A percentile compares a stretch with the other conserved stretches of the same genome.
Evolutionary conservation across 2,113 vertebrate species (phyloP).

Genomic region (Vulpes lagopus): DNA sequence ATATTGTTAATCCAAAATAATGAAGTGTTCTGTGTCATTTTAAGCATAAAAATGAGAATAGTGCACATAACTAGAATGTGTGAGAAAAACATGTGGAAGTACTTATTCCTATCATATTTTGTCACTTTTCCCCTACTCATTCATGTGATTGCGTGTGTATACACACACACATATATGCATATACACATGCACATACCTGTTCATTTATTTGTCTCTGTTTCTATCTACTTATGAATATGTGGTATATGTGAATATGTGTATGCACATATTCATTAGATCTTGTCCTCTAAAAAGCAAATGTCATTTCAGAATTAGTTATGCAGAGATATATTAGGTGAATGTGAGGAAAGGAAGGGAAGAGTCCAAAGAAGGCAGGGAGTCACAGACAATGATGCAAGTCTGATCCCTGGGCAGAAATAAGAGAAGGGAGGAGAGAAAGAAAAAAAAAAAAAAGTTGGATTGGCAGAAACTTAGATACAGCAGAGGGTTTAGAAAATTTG

Average conservation of each 20-base stretch:
- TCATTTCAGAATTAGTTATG: not conserved
- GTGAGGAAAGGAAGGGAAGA: not conserved
- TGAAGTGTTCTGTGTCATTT: not conserved
- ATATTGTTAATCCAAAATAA: not conserved
- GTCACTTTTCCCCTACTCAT: not conserved
- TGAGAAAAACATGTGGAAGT: not conserved
- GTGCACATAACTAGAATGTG: not conserved
- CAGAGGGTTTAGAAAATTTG: not conserved
- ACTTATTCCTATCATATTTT: not conserved
- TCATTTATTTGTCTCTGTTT: not conserved
- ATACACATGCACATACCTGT: not conserved
- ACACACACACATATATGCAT: not conserved
- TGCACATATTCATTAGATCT: not conserved
- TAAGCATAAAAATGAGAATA: not conserved
- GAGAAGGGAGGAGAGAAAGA: not conserved
- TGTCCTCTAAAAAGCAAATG: not conserved
- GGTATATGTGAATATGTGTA: fast-evolving
- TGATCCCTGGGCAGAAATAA: not conserved
- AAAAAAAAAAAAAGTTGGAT: not conserved
- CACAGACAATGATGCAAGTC: not conserved
- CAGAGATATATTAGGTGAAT: not conserved
- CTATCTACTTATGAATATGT: not conserved
- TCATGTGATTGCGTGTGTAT: not conserved
- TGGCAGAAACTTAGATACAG: not conserved
- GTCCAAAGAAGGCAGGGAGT: not conserved